Evolutionary conservation across 37 sponge, comb jelly and placozoan genomes (phyloP), one percentile per base, ranked within the genome.

Genomic region (Aplysina aerophoba): DNA sequence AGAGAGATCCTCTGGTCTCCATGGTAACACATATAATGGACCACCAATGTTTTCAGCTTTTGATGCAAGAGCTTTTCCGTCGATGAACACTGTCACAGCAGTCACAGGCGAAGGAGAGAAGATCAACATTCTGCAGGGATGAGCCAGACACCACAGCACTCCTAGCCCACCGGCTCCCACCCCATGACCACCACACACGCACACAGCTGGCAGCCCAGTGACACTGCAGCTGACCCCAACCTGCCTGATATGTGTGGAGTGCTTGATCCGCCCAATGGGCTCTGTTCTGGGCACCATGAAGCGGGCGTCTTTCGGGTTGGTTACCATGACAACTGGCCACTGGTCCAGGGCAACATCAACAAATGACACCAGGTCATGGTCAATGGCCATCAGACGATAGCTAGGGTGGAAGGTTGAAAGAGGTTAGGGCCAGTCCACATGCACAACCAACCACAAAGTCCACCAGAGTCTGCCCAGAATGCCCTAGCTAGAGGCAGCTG

Each of bases 341-440:
- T 92, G 62, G 2, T 53, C 66, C 16, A 91, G 65, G 6, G 53
- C 20, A 21, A 69, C 55, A 57, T 97, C 97, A 37, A 75, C 68
- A 78, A 97, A 97, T 21, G 97, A 97, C 41, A 93, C 69, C 34
- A 97, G 79, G 56, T 97, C 97, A 64, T 97, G 95, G 41, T 97
- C 97, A 74, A 90, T 56, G 3, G 95, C 97, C 77, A 97, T 38
- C 27, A 97, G 54, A 21, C 97, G 88, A 85, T 85, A 97, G 87
- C 95, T 94, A 27, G 50, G 50, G n/a, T n/a, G n/a, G n/a, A n/a
- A n/a, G n/a, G n/a, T n/a, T n/a, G n/a, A n/a, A n/a, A n/a, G n/a
- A 44, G 50, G 50, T 44, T 11, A 44, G 50, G 50, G 50, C 3
- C 3, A 44, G 50, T 44, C 6, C 50, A n/a, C n/a, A n/a, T 44